Conservation (phyloP, 2,113 vertebrate genomes). For the Oenanthe melanoleuca region DNA sequence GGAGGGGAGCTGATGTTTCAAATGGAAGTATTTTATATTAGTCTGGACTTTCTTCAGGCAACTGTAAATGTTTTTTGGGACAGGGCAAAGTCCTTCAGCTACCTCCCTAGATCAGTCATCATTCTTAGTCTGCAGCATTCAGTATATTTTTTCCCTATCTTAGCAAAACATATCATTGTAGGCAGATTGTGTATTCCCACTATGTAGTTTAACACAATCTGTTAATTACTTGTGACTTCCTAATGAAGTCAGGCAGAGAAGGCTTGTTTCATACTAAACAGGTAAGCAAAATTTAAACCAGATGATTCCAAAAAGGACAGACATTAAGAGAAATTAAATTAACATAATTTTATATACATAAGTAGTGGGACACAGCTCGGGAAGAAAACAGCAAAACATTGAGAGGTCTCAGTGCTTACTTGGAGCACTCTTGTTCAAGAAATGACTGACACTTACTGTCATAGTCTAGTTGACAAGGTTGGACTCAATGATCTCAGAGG, state of each 20-base stretch:
- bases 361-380: slow-evolving; percentile 1
- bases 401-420: slow-evolving; percentile 30
- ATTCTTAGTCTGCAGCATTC: slow-evolving; percentile 43
- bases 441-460: neutral
- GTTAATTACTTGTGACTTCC: slow-evolving; percentile 77
- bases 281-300: slow-evolving; percentile 74
- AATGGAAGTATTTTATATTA: neutral
- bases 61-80: neutral
- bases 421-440: neutral
- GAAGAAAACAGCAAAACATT: slow-evolving; percentile 28
- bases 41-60: neutral
- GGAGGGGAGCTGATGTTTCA: neutral
- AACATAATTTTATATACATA: slow-evolving; percentile 62
- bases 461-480: neutral
- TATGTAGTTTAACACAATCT: slow-evolving; percentile 61
- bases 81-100: neutral
- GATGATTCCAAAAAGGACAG: slow-evolving; percentile 39
- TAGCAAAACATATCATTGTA: slow-evolving; percentile 48
- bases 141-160: slow-evolving; percentile 33
- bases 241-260: slow-evolving; percentile 52
- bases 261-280: slow-evolving; percentile 33
- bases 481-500: neutral
- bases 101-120: neutral
- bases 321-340: slow-evolving; percentile 39
- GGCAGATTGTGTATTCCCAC: slow-evolving; percentile 61